Evolutionary conservation across 2,113 vertebrate genomes (phyloP).

Genomic region (Strix uralensis): DNA sequence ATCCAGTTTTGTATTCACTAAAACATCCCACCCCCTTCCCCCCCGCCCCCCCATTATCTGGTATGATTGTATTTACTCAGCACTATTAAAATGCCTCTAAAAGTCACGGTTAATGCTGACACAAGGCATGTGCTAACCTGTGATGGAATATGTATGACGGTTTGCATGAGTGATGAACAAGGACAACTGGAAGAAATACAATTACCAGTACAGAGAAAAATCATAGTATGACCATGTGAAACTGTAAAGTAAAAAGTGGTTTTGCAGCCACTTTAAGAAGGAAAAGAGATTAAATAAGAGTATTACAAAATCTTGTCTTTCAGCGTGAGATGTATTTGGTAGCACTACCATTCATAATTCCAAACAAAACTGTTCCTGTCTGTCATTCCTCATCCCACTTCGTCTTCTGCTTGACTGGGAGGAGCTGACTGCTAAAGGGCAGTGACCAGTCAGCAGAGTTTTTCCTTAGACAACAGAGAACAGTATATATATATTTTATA

Average conservation of each 20-base stretch:
- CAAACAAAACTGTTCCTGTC: neutral
- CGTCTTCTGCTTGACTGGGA: neutral
- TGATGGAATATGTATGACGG: neutral
- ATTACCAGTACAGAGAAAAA: neutral
- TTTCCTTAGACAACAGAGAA: neutral
- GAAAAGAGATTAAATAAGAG: neutral
- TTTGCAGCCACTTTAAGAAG: neutral
- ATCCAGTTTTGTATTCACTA: neutral
- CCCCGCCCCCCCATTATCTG: neutral
- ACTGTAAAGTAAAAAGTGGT: neutral
- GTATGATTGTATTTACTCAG: neutral
- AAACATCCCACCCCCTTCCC: neutral
- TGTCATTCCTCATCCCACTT: neutral
- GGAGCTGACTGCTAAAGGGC: neutral
- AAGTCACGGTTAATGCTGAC: neutral
- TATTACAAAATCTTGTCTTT: neutral
- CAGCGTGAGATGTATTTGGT: neutral
- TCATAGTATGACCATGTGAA: neutral
- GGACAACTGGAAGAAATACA: neutral
- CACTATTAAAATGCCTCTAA: neutral
- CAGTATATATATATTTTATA: neutral
- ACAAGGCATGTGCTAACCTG: neutral
- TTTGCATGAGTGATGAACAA: neutral
- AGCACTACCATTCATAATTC: neutral
- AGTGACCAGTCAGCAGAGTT: neutral